Conservation (phyloP, 1,140 invertebrate genomes). For the Manduca sexta region DNA sequence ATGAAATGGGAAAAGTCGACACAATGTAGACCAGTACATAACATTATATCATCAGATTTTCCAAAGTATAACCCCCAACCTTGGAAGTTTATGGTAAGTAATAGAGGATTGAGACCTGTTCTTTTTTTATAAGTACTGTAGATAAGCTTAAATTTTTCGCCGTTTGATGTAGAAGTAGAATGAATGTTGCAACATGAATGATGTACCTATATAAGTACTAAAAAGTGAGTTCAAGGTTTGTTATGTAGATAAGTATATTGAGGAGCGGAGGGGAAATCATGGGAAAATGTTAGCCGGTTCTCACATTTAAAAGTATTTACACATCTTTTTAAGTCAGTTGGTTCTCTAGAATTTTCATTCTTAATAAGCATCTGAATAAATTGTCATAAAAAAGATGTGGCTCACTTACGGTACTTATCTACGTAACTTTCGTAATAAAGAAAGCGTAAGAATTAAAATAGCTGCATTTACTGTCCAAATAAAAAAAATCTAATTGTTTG, state of each 20-base stretch:
- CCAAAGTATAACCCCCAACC: conserved; percentile 61
- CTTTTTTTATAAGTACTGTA: neutral
- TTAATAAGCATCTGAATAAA: too few relatives aligned
- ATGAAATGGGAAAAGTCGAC: conserved; percentile 61
- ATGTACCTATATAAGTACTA: neutral
- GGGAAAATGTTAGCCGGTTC: too few relatives aligned
- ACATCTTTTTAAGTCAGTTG: too few relatives aligned
- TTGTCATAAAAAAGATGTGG: too few relatives aligned
- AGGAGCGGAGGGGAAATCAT: neutral
- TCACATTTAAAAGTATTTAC: too few relatives aligned
- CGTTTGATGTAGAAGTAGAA: neutral
- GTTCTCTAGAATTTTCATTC: too few relatives aligned
- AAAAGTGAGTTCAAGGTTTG: too few relatives aligned
- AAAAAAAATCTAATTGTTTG: too few relatives aligned
- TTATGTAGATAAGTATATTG: neutral
- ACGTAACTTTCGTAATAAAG: too few relatives aligned
- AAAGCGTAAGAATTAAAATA: too few relatives aligned
- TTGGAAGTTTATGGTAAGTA: conserved; percentile 66
- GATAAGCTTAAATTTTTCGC: neutral
- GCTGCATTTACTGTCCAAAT: too few relatives aligned
- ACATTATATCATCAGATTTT: conserved; percentile 68
- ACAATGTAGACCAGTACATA: conserved; percentile 49
- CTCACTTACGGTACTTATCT: too few relatives aligned
- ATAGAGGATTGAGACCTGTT: neutral
- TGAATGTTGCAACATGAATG: neutral